Percentiles rank a stretch among this genome's conserved stretches.
Evolutionary conservation across 2,888 invertebrate genomes (phyloP).

Genomic region (Drosophila nr. perissopoda): DNA sequence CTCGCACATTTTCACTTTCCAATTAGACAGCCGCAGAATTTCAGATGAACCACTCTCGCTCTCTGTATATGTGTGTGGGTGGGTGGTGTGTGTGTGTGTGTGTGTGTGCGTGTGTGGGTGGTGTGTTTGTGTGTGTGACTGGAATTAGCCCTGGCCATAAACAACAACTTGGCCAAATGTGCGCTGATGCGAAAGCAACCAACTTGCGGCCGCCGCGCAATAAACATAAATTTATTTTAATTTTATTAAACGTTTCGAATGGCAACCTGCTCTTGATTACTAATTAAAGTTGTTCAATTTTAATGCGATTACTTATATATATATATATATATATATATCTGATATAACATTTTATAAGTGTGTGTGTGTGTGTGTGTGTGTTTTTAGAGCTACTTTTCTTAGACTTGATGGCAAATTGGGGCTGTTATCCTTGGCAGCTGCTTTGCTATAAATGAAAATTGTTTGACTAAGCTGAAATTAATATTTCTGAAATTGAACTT

Average conservation of each 20-base stretch:
- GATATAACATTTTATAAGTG: too few relatives aligned
- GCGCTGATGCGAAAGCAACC: slow-evolving; percentile 24
- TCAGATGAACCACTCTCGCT: slow-evolving; percentile 18
- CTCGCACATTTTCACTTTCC: slow-evolving; percentile 71
- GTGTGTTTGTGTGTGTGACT: slow-evolving; percentile 16
- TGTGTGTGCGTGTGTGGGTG: slow-evolving; percentile 10
- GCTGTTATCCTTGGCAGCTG: neutral
- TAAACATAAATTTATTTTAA: neutral
- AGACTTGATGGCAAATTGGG: neutral
- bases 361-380: too few relatives aligned
- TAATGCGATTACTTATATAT: neutral
- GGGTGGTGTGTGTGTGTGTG: slow-evolving; percentile 8
- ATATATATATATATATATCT: too few relatives aligned
- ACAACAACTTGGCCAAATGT: slow-evolving; percentile 18
- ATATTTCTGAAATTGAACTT: neutral
- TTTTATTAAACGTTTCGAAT: neutral
- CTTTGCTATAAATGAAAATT: neutral
- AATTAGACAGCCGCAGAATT: slow-evolving; percentile 67
- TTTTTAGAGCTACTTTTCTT: neutral
- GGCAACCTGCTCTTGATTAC: neutral
- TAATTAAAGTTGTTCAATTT: slow-evolving; percentile 3
- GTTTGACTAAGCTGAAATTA: neutral
- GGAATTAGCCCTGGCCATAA: slow-evolving; percentile 36
- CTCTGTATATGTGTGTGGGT: neutral
- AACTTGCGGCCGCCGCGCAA: neutral